These are phyloP conservation scores for Kryptopterus vitreolus DNA, from an alignment of 2,797 vertebrate species.

Conservation along the genomic window DNA sequence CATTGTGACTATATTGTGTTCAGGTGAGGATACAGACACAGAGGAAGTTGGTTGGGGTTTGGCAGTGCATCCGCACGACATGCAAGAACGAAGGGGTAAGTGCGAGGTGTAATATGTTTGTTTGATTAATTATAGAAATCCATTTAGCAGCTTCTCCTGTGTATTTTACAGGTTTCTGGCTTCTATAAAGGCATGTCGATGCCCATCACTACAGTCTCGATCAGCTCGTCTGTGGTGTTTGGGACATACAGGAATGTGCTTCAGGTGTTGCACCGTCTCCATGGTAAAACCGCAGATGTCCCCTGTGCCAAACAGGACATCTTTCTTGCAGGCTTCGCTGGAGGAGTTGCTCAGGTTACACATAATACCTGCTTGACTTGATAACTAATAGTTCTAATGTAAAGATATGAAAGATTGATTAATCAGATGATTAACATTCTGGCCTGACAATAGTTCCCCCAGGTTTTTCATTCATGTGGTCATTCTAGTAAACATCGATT, in stretches of 20 bases:
- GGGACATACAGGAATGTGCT: slow-evolving; percentile 79
- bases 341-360: slow-evolving; percentile 77
- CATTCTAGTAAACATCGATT: not conserved
- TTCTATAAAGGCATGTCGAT: slow-evolving; percentile 83
- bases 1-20: not conserved
- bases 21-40: slow-evolving; percentile 86
- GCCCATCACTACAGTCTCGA: slow-evolving; percentile 73
- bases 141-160: not conserved
- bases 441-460: too few relatives aligned
- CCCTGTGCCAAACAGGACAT: slow-evolving; percentile 72
- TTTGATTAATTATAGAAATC: not conserved
- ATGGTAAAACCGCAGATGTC: slow-evolving; percentile 61
- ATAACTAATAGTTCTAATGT: not conserved
- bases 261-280: slow-evolving; percentile 67
- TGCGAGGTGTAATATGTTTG: not conserved
- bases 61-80: slow-evolving; percentile 77
- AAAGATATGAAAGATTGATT: not conserved
- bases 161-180: slow-evolving; percentile 71
- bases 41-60: slow-evolving; percentile 72
- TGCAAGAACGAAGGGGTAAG: slow-evolving; percentile 78
- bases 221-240: slow-evolving; percentile 80
- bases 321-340: slow-evolving; percentile 74
- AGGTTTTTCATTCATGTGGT: not conserved
- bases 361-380: too few relatives aligned
- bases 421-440: too few relatives aligned